Evolutionary conservation across 2,888 invertebrate genomes (phyloP), one percentile per base, ranked within the genome.

Genomic region (Macrosoma leucophasiata): DNA sequence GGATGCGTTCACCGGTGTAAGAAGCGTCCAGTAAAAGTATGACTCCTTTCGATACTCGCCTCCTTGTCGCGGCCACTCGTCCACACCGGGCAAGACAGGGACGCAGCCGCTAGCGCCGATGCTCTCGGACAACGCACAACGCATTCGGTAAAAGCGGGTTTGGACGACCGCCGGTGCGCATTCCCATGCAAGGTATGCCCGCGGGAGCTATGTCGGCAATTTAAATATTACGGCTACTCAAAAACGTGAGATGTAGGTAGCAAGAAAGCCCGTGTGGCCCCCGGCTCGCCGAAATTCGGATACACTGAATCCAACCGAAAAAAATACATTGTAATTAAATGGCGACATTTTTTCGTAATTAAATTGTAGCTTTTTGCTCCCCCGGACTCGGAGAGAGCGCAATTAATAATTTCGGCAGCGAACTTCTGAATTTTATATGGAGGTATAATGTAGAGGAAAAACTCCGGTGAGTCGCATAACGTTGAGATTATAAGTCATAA

Each of bases 201-300:
- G 63, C 71, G 60, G 81, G 79, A 81, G 79, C 71, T 71, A 81
- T 79, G 78, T 64, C 70, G 68, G 71, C 77, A 81, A 84, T 84
- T 84, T 82, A 78, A 82, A 82, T 81, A 81, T 81, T 78, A 79
- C 78, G 71, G 75, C 73, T 70, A 73, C 79, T 77, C 74, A 79
- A 82, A 81, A 82, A 81, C 81, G 81, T 82, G 79, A 82, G 78
- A 82, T 73, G 72, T 73, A 61, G 61, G 75, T 73, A 75, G 66
- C 70, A 72, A 73, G 78, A 78, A 81, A 72, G 44, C 68, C 72
- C 70, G 76, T 77, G 81, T 77, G 79, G 78, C 78, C 63, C 58
- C 62, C 39, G 53, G 43, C 66, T 67, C 64, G 60, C 52, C 69
- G 65, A 72, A 71, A 62, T 62, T 69, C 58, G 67, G 71, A 73